phyloP scores from a whole-genome alignment of 2,888 invertebrate species.

The Tenthredo mesomela region DNA sequence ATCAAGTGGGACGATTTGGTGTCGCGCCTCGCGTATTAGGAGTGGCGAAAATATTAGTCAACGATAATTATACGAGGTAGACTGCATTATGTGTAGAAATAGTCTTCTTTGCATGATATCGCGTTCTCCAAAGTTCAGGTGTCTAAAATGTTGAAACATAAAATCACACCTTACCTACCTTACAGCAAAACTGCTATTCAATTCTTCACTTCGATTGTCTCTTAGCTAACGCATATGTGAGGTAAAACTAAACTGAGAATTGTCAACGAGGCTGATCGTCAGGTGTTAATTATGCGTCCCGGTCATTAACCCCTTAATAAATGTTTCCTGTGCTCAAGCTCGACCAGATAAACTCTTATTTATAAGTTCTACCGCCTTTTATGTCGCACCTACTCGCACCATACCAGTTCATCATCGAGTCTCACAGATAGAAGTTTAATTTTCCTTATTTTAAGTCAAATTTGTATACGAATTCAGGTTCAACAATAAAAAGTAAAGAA shows the following conservation, averaged over 20 bases:
- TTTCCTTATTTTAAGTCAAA: not conserved
- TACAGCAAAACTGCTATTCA: not conserved
- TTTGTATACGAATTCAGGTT: not conserved
- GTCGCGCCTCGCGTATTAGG: not conserved
- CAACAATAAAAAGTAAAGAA: not conserved
- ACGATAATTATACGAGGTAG: not conserved
- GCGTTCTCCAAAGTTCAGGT: not conserved
- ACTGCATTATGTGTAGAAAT: not conserved
- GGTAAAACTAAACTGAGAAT: not conserved
- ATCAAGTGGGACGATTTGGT: not conserved
- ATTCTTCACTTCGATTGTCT: not conserved
- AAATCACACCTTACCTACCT: not conserved
- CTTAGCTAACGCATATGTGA: not conserved
- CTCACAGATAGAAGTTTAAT: not conserved
- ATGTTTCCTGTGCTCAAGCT: not conserved
- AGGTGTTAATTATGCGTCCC: constrained; percentile 16
- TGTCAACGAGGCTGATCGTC: not conserved
- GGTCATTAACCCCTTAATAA: constrained; percentile 23
- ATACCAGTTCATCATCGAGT: not conserved
- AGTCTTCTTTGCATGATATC: not conserved
- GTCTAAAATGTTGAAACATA: not conserved
- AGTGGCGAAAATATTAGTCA: not conserved
- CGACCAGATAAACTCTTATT: not conserved
- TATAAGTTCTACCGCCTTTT: not conserved
- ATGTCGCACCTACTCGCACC: not conserved